phyloP scores from a whole-genome alignment of 2,113 vertebrate species.

The Leptocoma aspasia region DNA sequence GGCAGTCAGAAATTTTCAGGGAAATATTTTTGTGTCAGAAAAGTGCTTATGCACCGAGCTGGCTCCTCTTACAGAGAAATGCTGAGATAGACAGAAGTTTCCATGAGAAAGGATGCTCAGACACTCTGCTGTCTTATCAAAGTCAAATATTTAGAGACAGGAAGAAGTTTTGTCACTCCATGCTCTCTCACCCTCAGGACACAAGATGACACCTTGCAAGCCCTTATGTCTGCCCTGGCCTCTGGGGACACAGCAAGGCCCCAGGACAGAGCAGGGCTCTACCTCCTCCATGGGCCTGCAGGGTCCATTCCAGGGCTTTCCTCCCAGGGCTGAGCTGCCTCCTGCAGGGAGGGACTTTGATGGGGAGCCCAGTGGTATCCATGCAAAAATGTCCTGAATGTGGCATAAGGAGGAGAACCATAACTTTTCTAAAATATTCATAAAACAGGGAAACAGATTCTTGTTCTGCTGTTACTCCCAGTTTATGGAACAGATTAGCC shows the following conservation, averaged over 20 bases:
- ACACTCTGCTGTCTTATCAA: not conserved
- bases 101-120: not conserved
- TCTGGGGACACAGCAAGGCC: not conserved
- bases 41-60: not conserved
- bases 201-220: accelerated
- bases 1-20: not conserved
- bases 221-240: not conserved
- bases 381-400: not conserved
- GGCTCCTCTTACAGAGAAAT: not conserved
- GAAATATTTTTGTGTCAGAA: constrained; percentile 5
- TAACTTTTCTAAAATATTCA: not conserved
- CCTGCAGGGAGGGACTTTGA: not conserved
- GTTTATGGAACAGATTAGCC: not conserved
- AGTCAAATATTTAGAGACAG: not conserved
- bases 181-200: not conserved
- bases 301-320: accelerated
- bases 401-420: not conserved
- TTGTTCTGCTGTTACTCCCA: not conserved
- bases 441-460: not conserved
- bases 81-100: not conserved
- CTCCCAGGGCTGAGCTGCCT: not conserved
- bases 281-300: accelerated
- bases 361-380: accelerated
- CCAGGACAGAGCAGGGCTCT: not conserved
- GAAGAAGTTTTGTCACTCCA: not conserved